phyloP scores from a whole-genome alignment of 1,140 invertebrate species.

The Nebria ingens region DNA sequence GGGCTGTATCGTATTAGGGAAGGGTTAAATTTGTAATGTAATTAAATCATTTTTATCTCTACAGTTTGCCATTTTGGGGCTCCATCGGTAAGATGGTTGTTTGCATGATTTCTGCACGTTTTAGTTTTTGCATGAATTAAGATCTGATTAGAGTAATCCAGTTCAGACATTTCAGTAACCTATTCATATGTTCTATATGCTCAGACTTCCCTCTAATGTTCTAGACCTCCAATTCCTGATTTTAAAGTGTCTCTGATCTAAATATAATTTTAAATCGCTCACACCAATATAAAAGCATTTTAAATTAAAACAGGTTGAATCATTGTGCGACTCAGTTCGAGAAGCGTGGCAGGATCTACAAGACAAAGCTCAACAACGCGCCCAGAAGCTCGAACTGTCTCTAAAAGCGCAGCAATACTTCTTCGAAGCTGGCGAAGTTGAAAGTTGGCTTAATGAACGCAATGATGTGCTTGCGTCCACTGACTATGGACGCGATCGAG shows the following conservation, averaged over 20 bases:
- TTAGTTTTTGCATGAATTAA: too few species aligned
- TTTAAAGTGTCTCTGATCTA: slow-evolving; percentile 33
- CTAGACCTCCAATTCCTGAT: slow-evolving; percentile 21
- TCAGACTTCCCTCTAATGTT: slow-evolving; percentile 6
- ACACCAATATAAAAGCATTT: too few species aligned
- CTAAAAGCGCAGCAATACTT: slow-evolving; percentile 82
- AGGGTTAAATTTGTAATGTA: too few species aligned
- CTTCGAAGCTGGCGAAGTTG: slow-evolving; percentile 84
- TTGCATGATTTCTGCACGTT: too few species aligned
- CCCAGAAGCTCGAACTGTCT: slow-evolving; percentile 70
- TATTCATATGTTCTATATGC: slow-evolving; percentile 24
- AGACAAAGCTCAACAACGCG: slow-evolving; percentile 56
- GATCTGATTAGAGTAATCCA: slow-evolving; percentile 25
- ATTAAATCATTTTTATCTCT: not conserved
- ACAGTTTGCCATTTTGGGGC: not conserved
- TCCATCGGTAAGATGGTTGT: too few species aligned
- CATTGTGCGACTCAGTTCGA: slow-evolving; percentile 52
- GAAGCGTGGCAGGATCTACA: slow-evolving; percentile 60
- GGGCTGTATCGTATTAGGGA: too few species aligned
- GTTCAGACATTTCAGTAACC: slow-evolving; percentile 9
- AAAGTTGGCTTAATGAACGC: slow-evolving; percentile 85
- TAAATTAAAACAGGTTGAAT: slow-evolving; percentile 40
- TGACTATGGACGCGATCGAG: slow-evolving; percentile 79
- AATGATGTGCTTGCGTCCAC: slow-evolving; percentile 67
- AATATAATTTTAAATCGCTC: too few species aligned